These are phyloP conservation scores for Allacma fusca DNA, from an alignment of 2,888 invertebrate genomes.

Conservation along the genomic window DNA sequence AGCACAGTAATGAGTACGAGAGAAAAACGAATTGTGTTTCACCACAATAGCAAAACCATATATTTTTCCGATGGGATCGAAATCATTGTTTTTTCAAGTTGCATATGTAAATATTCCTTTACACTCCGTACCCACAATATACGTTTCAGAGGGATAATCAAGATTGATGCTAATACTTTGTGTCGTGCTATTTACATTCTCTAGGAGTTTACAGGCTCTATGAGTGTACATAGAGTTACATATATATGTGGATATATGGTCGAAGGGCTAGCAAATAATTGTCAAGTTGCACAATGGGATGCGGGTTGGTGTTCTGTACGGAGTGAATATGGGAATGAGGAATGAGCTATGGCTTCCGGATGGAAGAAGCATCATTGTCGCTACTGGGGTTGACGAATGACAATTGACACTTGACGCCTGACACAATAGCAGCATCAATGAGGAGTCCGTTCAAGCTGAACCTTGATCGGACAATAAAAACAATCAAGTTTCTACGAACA, in stretches of 20 bases:
- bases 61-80: neutral
- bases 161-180: neutral
- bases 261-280: no score
- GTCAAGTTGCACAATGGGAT: no score
- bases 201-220: no score
- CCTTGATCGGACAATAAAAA: constrained; percentile 16
- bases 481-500: constrained; percentile 11
- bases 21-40: neutral
- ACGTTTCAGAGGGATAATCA: neutral
- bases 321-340: neutral
- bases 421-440: constrained; percentile 37
- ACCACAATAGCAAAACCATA: neutral
- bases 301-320: no score
- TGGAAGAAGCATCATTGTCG: constrained; percentile 35
- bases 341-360: constrained; percentile 41
- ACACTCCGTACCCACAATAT: neutral
- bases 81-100: neutral
- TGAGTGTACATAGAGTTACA: no score
- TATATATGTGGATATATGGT: no score
- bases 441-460: constrained; percentile 1
- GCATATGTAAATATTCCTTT: neutral
- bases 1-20: neutral
- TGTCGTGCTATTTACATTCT: no score
- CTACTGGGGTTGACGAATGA: constrained; percentile 52
- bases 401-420: constrained; percentile 43